Evolutionary conservation across 2,797 vertebrate genomes (phyloP).

Genomic region (Cuniculus paca): DNA sequence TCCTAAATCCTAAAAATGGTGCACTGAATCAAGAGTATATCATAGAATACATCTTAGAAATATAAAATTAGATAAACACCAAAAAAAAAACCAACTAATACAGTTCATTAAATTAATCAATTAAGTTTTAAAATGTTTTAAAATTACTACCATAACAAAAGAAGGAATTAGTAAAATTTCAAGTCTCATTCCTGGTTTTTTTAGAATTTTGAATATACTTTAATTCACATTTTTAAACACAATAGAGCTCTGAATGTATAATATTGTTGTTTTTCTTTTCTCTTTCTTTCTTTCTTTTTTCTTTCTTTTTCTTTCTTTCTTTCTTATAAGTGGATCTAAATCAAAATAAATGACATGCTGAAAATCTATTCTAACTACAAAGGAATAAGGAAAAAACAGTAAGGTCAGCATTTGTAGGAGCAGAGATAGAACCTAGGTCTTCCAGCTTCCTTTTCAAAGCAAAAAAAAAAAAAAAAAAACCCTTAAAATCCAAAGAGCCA

Average conservation of each 20-base stretch:
- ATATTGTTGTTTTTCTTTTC: not conserved
- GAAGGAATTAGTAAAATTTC: not conserved
- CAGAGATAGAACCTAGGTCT: not conserved
- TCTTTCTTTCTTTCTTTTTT: not conserved
- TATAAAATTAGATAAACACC: not conserved
- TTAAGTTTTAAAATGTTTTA: not conserved
- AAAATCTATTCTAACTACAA: not conserved
- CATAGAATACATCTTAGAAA: not conserved
- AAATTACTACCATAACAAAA: slow-evolving; percentile 12
- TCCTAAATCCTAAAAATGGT: not conserved
- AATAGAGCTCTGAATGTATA: not conserved
- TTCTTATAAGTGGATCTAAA: not conserved
- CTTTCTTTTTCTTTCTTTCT: too few species aligned
- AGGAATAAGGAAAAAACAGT: not conserved
- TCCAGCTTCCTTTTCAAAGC: slow-evolving; percentile 8
- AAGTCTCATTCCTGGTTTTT: not conserved
- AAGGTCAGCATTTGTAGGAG: not conserved
- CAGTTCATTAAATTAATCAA: not conserved
- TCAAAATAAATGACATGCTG: not conserved
- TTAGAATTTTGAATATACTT: slow-evolving; percentile 5
- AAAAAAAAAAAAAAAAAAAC: not conserved
- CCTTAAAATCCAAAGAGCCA: not conserved
- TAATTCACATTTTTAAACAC: not conserved
- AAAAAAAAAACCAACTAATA: not conserved
- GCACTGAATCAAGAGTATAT: not conserved